Evolutionary conservation across 2,113 vertebrate species (phyloP).

Genomic region (Clupea harengus): DNA sequence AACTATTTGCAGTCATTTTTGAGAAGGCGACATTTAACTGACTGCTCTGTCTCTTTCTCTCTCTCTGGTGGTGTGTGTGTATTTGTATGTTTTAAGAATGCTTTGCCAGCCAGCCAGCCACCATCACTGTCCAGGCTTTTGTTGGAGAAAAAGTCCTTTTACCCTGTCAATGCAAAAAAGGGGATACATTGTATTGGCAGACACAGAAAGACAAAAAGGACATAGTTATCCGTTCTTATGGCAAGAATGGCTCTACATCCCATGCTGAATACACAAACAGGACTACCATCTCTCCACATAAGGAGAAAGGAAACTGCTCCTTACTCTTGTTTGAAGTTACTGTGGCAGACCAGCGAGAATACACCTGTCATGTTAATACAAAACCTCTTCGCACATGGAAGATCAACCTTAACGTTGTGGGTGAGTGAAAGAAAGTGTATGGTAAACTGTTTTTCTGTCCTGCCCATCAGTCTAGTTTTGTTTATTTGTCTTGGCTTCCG

Average conservation of each 20-base stretch:
- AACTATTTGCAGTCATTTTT: not conserved
- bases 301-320: conserved; percentile 22
- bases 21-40: not conserved
- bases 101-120: not conserved
- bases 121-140: not conserved
- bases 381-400: not conserved
- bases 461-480: too few relatives aligned
- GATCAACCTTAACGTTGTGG: not conserved
- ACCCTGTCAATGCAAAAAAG: conserved; percentile 37
- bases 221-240: not conserved
- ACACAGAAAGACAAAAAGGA: accelerated
- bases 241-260: accelerated
- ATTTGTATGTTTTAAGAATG: not conserved
- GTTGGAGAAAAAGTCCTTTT: conserved; percentile 26
- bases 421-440: not conserved
- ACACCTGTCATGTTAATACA: not conserved
- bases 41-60: not conserved
- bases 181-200: conserved; percentile 30
- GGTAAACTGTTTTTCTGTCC: too few relatives aligned
- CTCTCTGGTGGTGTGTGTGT: too few relatives aligned
- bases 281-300: not conserved
- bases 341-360: not conserved
- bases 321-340: conserved; percentile 36
- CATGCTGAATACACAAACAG: accelerated
- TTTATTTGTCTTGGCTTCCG: too few relatives aligned